Percentiles rank a stretch among this genome's conserved stretches.
phyloP scores from a whole-genome alignment of 2,888 invertebrate species.

The Dyspetes luteomarginatus region DNA sequence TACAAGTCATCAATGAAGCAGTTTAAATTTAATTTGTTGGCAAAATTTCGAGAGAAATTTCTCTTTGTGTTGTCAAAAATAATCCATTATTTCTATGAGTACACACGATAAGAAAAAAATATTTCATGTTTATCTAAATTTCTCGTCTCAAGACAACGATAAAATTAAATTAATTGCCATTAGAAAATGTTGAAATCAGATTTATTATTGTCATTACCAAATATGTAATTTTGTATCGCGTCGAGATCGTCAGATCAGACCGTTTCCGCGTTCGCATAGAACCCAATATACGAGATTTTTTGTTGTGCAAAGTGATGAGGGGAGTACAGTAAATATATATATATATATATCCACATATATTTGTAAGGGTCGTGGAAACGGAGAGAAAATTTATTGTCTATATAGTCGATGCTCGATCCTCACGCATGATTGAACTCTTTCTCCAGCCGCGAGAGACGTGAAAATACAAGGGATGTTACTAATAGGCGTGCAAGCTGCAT shows the following conservation, averaged over 20 bases:
- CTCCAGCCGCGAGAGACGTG: constrained; percentile 29
- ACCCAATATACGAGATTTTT: neutral
- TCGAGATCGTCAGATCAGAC: neutral
- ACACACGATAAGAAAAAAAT: too few relatives aligned
- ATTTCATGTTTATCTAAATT: too few relatives aligned
- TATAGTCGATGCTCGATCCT: constrained; percentile 64
- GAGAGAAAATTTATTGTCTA: constrained; percentile 60
- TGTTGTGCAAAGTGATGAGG: constrained; percentile 9
- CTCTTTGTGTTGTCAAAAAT: too few relatives aligned
- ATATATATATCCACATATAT: constrained; percentile 11
- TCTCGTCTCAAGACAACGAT: too few relatives aligned
- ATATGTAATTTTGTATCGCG: too few relatives aligned
- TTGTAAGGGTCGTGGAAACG: constrained; percentile 35
- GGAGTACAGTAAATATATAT: neutral
- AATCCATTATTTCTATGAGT: too few relatives aligned
- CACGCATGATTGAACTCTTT: constrained; percentile 68
- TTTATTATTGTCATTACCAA: too few relatives aligned
- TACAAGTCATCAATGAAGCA: too few relatives aligned
- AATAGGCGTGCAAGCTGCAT: constrained; percentile 63
- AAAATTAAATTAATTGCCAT: too few relatives aligned
- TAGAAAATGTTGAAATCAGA: too few relatives aligned
- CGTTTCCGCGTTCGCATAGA: neutral
- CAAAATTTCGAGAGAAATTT: too few relatives aligned
- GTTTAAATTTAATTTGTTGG: too few relatives aligned
- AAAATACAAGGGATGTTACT: constrained; percentile 60